Conservation (phyloP, 2,113 vertebrate species). For the Anseranas semipalmata region DNA sequence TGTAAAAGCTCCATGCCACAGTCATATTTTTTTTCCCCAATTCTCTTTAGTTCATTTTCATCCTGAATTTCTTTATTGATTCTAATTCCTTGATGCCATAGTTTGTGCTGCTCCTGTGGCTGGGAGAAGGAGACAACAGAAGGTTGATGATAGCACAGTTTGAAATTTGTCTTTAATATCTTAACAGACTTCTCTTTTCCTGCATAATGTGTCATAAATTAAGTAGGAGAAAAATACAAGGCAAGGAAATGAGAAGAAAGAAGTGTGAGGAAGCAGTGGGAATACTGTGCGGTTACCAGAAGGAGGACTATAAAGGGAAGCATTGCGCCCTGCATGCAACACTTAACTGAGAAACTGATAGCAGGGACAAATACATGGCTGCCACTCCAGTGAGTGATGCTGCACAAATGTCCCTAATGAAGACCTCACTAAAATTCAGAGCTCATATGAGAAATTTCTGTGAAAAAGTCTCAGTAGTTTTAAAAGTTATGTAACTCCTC, state of each 20-base stretch:
- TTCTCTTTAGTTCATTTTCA: not conserved
- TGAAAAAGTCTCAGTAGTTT: not conserved
- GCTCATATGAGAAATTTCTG: not conserved
- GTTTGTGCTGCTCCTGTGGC: not conserved
- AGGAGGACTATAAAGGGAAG: not conserved
- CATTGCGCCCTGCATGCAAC: not conserved
- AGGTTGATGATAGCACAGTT: not conserved
- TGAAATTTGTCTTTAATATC: not conserved
- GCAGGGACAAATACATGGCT: not conserved
- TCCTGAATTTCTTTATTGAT: not conserved
- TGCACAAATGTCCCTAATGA: not conserved
- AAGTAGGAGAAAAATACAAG: not conserved
- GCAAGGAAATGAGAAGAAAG: not conserved
- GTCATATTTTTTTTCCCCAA: not conserved
- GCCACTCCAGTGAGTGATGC: not conserved
- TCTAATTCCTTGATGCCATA: not conserved
- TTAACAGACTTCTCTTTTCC: not conserved
- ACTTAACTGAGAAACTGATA: not conserved
- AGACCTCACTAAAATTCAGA: not conserved
- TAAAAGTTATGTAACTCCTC: not conserved
- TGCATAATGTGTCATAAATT: not conserved
- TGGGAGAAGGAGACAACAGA: not conserved
- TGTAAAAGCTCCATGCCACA: not conserved
- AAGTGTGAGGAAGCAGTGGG: not conserved
- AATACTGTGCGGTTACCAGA: not conserved